phyloP scores from a whole-genome alignment of 1,140 invertebrate species.

The Neocloeon triangulifer region DNA sequence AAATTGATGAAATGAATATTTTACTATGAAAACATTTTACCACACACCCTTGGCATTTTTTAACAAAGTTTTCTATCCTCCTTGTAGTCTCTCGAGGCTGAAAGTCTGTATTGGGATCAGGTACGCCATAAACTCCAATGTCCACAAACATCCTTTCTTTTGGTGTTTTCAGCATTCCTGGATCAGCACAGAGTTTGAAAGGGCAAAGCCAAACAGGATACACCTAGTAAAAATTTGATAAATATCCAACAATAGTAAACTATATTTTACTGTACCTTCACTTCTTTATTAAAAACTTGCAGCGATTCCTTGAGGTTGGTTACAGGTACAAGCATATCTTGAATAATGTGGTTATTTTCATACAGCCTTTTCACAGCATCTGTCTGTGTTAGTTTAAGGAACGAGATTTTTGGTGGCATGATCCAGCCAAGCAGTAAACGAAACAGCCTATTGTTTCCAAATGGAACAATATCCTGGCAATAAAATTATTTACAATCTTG shows the following conservation, averaged over 20 bases:
- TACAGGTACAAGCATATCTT: slow-evolving; percentile 64
- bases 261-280: slow-evolving; percentile 37
- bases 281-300: slow-evolving; percentile 36
- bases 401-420: slow-evolving; percentile 59
- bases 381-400: slow-evolving; percentile 62
- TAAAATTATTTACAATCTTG: slow-evolving; percentile 1
- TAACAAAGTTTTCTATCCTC: slow-evolving; percentile 44
- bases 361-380: slow-evolving; percentile 47
- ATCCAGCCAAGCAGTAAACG: slow-evolving; percentile 54
- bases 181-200: slow-evolving; percentile 39
- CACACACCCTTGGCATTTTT: slow-evolving; percentile 34
- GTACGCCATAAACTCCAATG: slow-evolving; percentile 59
- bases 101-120: slow-evolving; percentile 30
- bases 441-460: slow-evolving; percentile 58
- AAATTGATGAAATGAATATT: neutral
- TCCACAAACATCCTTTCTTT: slow-evolving; percentile 44
- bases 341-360: slow-evolving; percentile 56
- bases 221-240: slow-evolving; percentile 23
- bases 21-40: neutral
- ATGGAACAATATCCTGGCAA: slow-evolving; percentile 58
- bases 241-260: slow-evolving; percentile 1
- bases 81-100: slow-evolving; percentile 40
- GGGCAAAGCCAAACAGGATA: slow-evolving; percentile 74
- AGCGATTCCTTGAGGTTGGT: slow-evolving; percentile 32
- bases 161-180: slow-evolving; percentile 29